Percentiles rank a stretch among this genome's conserved stretches.
phyloP scores from a whole-genome alignment of 1,140 invertebrate species.

The Drosophila varians region DNA sequence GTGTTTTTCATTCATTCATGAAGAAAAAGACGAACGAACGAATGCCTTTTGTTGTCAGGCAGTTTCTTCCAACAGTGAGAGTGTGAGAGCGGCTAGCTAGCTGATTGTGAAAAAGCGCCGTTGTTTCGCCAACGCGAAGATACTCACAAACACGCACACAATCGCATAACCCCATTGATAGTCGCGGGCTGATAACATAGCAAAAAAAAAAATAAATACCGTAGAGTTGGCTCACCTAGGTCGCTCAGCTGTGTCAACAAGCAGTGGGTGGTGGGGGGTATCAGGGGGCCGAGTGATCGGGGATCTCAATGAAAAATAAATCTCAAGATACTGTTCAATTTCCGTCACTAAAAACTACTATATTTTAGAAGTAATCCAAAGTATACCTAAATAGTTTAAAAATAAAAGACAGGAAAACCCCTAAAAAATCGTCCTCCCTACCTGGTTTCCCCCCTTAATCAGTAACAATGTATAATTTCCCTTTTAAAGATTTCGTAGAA shows the following conservation, averaged over 20 bases:
- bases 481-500: neutral
- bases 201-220: neutral
- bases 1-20: constrained; percentile 68
- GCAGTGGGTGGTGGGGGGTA: constrained; percentile 1
- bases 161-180: constrained; percentile 66
- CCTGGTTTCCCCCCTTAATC: no score
- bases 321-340: neutral
- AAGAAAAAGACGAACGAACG: constrained; percentile 20
- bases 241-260: constrained; percentile 69
- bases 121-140: constrained; percentile 46
- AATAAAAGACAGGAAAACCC: no score
- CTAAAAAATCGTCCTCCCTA: no score
- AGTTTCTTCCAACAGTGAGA: neutral
- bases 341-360: neutral
- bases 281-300: no score
- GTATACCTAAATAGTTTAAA: no score
- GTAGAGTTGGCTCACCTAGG: constrained; percentile 17
- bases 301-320: constrained; percentile 31
- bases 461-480: no score
- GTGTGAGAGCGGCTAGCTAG: constrained; percentile 27
- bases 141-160: constrained; percentile 27
- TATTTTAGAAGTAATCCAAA: no score
- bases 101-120: constrained; percentile 52
- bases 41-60: neutral
- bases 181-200: constrained; percentile 36